These are phyloP conservation scores for Phylloscopus trochiloides DNA, from an alignment of 2,113 vertebrate species.

Conservation along the genomic window DNA sequence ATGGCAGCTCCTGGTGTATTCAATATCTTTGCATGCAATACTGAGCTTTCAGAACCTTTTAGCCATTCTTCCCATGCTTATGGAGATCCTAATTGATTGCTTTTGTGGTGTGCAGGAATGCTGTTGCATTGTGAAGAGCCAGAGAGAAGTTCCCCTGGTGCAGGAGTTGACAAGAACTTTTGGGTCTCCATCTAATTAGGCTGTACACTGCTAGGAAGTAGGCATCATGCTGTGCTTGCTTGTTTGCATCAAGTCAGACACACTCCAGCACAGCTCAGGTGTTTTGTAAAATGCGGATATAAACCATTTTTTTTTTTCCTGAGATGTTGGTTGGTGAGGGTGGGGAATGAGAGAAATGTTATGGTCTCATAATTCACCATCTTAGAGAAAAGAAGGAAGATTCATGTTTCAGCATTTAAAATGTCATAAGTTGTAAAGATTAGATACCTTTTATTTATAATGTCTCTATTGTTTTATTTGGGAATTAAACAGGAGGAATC, in stretches of 20 bases:
- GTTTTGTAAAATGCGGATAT: neutral
- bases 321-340: neutral
- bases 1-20: neutral
- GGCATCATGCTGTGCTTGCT: slow-evolving; percentile 16
- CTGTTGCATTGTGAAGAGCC: neutral
- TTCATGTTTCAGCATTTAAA: neutral
- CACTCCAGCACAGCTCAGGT: neutral
- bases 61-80: neutral
- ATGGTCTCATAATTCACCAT: neutral
- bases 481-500: neutral
- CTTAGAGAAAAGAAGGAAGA: neutral
- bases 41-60: neutral
- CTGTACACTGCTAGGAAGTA: neutral
- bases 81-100: neutral
- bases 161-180: slow-evolving; percentile 11
- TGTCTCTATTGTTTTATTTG: neutral
- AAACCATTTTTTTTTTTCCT: neutral
- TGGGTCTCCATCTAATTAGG: slow-evolving; percentile 19
- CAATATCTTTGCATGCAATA: neutral
- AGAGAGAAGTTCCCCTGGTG: neutral
- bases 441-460: neutral
- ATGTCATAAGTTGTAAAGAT: neutral
- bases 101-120: neutral
- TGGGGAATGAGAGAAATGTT: neutral
- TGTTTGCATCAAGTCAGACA: slow-evolving; percentile 1